A percentile compares a stretch with the other conserved stretches of the same genome.
Evolutionary conservation across 2,888 invertebrate species (phyloP).

Genomic region (Chydorus sphaericus): DNA sequence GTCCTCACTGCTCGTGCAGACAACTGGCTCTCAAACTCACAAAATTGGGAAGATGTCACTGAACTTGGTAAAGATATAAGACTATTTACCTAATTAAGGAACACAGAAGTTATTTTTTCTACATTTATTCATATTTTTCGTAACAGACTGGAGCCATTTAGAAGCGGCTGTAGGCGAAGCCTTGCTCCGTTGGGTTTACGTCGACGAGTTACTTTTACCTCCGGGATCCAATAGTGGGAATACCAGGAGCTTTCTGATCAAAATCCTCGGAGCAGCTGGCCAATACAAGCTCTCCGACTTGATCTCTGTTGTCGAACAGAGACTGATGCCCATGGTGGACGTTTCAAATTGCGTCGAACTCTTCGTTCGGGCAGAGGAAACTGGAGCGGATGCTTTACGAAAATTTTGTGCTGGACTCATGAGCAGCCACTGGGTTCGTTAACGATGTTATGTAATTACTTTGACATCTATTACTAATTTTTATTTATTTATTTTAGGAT

Average conservation of each 20-base stretch:
- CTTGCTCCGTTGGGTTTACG: conserved; percentile 80
- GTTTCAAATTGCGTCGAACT: conserved; percentile 68
- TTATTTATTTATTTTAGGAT: conserved; percentile 35
- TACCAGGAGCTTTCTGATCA: conserved; percentile 45
- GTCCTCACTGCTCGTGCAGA: conserved; percentile 75
- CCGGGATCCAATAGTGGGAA: too few relatives aligned
- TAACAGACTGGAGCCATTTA: conserved; percentile 57
- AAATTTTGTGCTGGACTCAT: conserved; percentile 82
- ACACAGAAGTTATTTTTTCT: not conserved
- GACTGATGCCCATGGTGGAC: conserved; percentile 68
- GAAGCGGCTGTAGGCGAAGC: conserved; percentile 61
- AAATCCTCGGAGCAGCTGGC: conserved; percentile 66
- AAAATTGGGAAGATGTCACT: conserved; percentile 45
- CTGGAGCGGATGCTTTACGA: conserved; percentile 60
- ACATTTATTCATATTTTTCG: not conserved
- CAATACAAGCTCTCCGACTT: conserved; percentile 45
- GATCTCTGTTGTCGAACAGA: conserved; percentile 59
- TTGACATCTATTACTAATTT: not conserved
- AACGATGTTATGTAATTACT: not conserved
- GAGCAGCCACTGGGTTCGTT: conserved; percentile 71
- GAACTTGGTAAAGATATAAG: conserved; percentile 50
- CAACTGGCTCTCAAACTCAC: conserved; percentile 48
- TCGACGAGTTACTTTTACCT: conserved; percentile 61
- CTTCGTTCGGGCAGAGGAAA: conserved; percentile 87
- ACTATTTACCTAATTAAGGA: too few relatives aligned